Evolutionary conservation across 2,113 vertebrate genomes (phyloP).

Genomic region (Cynoglossus semilaevis): DNA sequence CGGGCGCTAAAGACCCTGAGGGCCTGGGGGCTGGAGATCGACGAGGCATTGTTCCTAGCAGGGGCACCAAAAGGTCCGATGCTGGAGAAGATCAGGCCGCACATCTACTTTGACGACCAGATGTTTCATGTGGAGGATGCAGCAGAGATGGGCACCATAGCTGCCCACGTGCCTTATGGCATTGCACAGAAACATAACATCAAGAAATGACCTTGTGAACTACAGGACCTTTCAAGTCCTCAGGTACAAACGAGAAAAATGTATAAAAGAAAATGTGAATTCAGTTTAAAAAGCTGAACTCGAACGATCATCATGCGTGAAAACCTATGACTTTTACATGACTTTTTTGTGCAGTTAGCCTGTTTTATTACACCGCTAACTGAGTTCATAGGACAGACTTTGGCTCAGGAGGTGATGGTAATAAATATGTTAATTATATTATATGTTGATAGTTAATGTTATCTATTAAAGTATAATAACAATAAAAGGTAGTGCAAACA

Average conservation of each 20-base stretch:
- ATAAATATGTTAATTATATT: too few species aligned
- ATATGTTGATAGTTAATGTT: too few species aligned
- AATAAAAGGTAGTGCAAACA: too few species aligned
- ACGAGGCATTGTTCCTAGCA: constrained; percentile 93
- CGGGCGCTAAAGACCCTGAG: constrained; percentile 94
- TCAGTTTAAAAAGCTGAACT: too few species aligned
- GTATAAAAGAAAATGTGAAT: too few species aligned
- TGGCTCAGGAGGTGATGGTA: too few species aligned
- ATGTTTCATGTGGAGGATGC: constrained; percentile 98
- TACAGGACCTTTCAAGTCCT: constrained; percentile 38
- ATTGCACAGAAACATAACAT: constrained; percentile 81
- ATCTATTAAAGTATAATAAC: too few species aligned
- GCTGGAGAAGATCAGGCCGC: constrained; percentile 92
- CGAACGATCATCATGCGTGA: too few species aligned
- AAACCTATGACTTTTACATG: too few species aligned
- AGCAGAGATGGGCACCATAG: constrained; percentile 88
- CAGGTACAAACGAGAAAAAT: neutral
- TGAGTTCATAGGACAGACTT: too few species aligned
- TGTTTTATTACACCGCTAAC: too few species aligned
- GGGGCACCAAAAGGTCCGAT: constrained; percentile 95
- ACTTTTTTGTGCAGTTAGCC: too few species aligned
- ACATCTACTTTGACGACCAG: constrained; percentile 98
- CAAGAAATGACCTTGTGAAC: constrained; percentile 46
- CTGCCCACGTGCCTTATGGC: constrained; percentile 94
- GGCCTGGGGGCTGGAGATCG: constrained; percentile 95